These are phyloP conservation scores for Busseola fusca DNA, from an alignment of 2,888 invertebrate genomes.

Conservation along the genomic window DNA sequence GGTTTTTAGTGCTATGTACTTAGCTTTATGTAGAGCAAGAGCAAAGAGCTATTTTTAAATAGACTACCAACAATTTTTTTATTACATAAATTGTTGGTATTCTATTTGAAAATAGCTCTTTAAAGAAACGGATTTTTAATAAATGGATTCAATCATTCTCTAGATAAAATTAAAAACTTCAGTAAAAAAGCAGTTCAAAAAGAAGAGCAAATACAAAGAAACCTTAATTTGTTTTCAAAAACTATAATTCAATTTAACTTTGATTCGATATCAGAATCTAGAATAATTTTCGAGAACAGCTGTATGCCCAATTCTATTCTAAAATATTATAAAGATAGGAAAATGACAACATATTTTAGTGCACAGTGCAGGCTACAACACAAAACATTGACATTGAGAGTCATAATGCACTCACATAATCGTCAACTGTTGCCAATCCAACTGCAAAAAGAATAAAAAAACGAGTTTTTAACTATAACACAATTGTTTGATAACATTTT, in stretches of 20 bases:
- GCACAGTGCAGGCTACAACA: conserved; percentile 53
- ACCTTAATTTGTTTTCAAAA: background rate
- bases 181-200: background rate
- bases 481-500: background rate
- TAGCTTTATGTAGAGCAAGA: background rate
- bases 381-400: conserved; percentile 51
- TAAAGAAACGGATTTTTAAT: background rate
- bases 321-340: background rate
- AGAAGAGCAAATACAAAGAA: too few relatives aligned
- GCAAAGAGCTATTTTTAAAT: too few relatives aligned
- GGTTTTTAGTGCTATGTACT: background rate
- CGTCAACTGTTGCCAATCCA: conserved; percentile 51
- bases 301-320: background rate
- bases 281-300: background rate
- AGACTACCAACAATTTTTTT: too few relatives aligned
- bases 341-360: conserved; percentile 21
- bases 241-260: background rate
- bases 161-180: background rate
- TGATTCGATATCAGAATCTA: background rate
- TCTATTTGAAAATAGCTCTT: background rate
- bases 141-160: background rate
- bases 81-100: too few relatives aligned
- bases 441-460: conserved; percentile 60
- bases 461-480: background rate
- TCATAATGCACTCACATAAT: conserved; percentile 61